Evolutionary conservation across 2,888 invertebrate species (phyloP).

Genomic region (Pseudeuparius sepicola): DNA sequence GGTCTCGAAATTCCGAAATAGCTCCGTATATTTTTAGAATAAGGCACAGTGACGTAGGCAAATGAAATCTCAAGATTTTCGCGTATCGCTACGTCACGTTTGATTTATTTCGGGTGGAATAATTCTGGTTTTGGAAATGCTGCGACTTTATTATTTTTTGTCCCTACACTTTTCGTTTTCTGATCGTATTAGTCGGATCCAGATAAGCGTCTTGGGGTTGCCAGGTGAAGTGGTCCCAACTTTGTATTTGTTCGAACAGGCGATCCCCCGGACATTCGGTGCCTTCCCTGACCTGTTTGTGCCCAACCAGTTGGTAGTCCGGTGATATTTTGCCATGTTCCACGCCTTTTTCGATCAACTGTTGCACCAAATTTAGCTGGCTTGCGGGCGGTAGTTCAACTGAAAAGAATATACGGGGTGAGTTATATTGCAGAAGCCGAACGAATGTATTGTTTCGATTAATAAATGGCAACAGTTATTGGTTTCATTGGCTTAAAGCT

Average conservation of each 20-base stretch:
- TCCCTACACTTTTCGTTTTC: constrained; percentile 3
- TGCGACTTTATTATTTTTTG: too few relatives aligned
- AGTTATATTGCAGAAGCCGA: too few relatives aligned
- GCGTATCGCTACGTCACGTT: too few relatives aligned
- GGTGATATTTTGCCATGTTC: constrained; percentile 47
- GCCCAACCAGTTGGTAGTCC: constrained; percentile 54
- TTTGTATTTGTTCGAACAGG: constrained; percentile 49
- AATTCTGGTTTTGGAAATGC: too few relatives aligned
- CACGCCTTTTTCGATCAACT: constrained; percentile 53
- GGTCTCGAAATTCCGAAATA: too few relatives aligned
- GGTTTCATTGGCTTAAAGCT: too few relatives aligned
- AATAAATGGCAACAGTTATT: too few relatives aligned
- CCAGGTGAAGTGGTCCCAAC: constrained; percentile 48
- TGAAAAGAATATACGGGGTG: constrained; percentile 39
- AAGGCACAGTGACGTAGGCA: too few relatives aligned
- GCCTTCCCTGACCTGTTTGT: constrained; percentile 46
- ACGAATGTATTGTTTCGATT: too few relatives aligned
- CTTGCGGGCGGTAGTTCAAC: constrained; percentile 48
- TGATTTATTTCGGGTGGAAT: too few relatives aligned
- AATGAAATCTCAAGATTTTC: too few relatives aligned
- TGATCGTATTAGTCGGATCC: neutral
- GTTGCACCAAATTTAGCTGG: constrained; percentile 48
- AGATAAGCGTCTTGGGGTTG: neutral
- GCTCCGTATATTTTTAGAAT: too few relatives aligned
- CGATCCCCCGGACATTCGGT: constrained; percentile 61